A percentile compares a stretch with the other conserved stretches of the same genome.
phyloP scores from a whole-genome alignment of 2,888 invertebrate genomes.

The Prenolepis imparis region DNA sequence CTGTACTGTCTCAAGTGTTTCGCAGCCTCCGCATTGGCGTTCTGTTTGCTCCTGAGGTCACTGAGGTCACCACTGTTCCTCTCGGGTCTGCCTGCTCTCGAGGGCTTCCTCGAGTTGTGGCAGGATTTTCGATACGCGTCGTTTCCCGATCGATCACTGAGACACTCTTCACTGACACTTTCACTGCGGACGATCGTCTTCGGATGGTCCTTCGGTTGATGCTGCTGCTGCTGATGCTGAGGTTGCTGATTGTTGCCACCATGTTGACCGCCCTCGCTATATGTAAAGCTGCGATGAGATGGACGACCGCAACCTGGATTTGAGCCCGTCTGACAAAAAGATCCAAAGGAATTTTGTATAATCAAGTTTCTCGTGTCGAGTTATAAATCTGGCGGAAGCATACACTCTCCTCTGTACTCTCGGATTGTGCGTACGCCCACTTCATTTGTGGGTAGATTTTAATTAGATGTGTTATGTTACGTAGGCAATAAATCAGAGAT shows the following conservation, averaged over 20 bases:
- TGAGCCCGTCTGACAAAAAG: constrained; percentile 48
- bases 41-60: constrained; percentile 70
- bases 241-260: constrained; percentile 58
- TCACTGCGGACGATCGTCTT: constrained; percentile 80
- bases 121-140: constrained; percentile 62
- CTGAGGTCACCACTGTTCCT: constrained; percentile 75
- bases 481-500: not conserved
- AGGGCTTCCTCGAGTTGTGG: constrained; percentile 63
- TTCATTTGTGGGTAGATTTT: constrained; percentile 1
- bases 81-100: constrained; percentile 67
- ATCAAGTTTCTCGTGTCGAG: not conserved
- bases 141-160: constrained; percentile 69
- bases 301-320: constrained; percentile 72
- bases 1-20: constrained; percentile 82
- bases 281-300: constrained; percentile 78
- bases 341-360: not conserved
- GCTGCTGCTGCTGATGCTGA: constrained; percentile 51
- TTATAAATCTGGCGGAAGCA: not conserved
- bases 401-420: not conserved
- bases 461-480: not conserved
- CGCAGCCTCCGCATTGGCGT: constrained; percentile 66
- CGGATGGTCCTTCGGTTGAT: constrained; percentile 62
- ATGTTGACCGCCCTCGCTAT: constrained; percentile 79
- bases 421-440: not conserved
- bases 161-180: constrained; percentile 83